Percentiles rank a stretch among this genome's conserved stretches.
phyloP scores from a whole-genome alignment of 92 coral and sea anemone species.

The Palythoa grandiflora region DNA sequence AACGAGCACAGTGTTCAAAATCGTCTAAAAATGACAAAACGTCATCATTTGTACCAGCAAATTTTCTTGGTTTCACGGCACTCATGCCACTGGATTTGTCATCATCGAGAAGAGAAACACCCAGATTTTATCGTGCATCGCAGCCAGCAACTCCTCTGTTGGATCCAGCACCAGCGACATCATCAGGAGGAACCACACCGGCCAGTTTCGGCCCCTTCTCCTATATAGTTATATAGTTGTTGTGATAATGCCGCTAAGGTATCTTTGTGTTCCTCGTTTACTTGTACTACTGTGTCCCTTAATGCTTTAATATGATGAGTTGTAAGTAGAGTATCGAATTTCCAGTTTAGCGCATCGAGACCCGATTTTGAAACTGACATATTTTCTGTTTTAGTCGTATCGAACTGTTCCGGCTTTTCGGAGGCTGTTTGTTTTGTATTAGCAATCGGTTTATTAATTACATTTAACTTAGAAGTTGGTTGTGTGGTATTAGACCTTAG shows the following conservation, averaged over 20 bases:
- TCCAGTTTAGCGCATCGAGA: conserved; percentile 2
- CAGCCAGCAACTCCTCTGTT: too few species aligned
- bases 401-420: conserved; percentile 7
- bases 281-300: conserved; percentile 13
- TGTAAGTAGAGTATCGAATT: conserved; percentile 1
- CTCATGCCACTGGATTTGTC: conserved; percentile 6
- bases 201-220: too few species aligned
- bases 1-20: conserved; percentile 16
- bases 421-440: conserved; percentile 1
- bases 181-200: too few species aligned
- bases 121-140: too few species aligned
- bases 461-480: conserved; percentile 6
- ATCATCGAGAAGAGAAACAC: too few species aligned
- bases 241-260: conserved; percentile 9
- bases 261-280: conserved; percentile 3
- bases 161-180: too few species aligned
- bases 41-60: conserved; percentile 8
- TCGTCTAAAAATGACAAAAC: not conserved
- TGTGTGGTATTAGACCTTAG: not conserved
- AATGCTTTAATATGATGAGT: not conserved
- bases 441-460: not conserved
- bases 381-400: conserved; percentile 1
- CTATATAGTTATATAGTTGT: conserved; percentile 4
- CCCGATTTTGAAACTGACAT: conserved; percentile 1
- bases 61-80: conserved; percentile 12